Base-by-base conservation (phyloP, 1,140 invertebrate species). In the Coboldia fuscipes region DNA sequence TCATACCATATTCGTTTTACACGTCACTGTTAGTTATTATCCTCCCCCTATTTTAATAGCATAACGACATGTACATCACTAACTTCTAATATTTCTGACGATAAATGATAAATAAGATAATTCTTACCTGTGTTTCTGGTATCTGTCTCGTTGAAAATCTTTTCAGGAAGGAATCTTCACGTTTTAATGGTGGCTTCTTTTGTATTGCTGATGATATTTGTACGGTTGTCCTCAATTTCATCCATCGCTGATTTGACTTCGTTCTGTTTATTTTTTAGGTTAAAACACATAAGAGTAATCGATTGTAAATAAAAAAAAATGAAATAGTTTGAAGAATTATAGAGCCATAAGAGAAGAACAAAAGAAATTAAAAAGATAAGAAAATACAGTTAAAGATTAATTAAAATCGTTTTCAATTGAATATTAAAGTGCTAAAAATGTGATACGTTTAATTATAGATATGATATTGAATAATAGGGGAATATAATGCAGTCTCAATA, bases 81-180 rank as follows among this genome's bases (percentile, higher is more conserved):
- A n/a, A n/a, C n/a, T n/a, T n/a, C n/a, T n/a, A n/a, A n/a, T n/a
- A n/a, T n/a, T n/a, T n/a, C n/a, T n/a, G n/a, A n/a, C n/a, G n/a
- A n/a, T n/a, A n/a, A n/a, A n/a, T n/a, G n/a, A n/a, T n/a, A n/a
- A n/a, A n/a, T n/a, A n/a, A n/a, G n/a, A n/a, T n/a, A n/a, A 68
- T 41, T 3, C 75, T 79, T 51, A 83, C 79, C 58, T 86, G 80
- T 31, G 76, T 70, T 55, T 86, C 78, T 24, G 82, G 77, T 51
- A 84, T 75, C 51, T 92, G 85, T 34, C 86, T 61, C 1, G 86
- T 92, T 8, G 85, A 90, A 58, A 96, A 96, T 39, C 85, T 65
- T 52, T 89, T 85, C 38, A 96, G 61, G 51, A 94, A 96, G 0
- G 88, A 93, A 50, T 94, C 88, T 60, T 93, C 86, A 31, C 88